Percentiles rank a stretch among this genome's conserved stretches.
Conservation (phyloP, 2,797 vertebrate genomes). For the Amblyopsis hoosieri region DNA sequence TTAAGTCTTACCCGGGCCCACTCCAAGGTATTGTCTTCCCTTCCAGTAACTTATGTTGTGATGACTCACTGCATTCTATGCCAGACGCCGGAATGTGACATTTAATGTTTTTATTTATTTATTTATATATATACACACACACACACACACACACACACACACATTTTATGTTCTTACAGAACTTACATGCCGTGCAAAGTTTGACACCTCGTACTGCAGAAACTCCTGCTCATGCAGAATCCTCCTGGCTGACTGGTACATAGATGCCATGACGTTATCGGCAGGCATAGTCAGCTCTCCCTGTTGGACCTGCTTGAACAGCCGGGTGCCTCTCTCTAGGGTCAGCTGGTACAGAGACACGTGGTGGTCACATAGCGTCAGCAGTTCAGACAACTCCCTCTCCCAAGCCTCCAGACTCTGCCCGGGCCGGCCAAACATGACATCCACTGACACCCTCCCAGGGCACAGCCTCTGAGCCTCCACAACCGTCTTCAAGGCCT, state of each 20-base stretch:
- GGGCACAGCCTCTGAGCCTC: constrained; percentile 82
- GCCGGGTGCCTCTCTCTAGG: constrained; percentile 86
- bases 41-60: constrained; percentile 93
- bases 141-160: no score
- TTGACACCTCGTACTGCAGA: constrained; percentile 94
- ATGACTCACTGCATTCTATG: constrained; percentile 84
- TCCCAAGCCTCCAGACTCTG: constrained; percentile 83
- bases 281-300: constrained; percentile 66
- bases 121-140: no score
- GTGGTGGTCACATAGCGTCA: constrained; percentile 80
- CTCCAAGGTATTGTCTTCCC: constrained; percentile 86
- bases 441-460: constrained; percentile 85
- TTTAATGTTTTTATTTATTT: no score
- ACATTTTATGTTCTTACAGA: neutral
- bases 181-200: constrained; percentile 89
- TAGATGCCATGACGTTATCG: constrained; percentile 80
- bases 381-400: constrained; percentile 70
- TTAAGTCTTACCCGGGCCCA: constrained; percentile 85
- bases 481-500: constrained; percentile 79
- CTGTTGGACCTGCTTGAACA: constrained; percentile 80
- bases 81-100: constrained; percentile 16
- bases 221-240: constrained; percentile 78
- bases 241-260: constrained; percentile 81
- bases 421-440: constrained; percentile 87
- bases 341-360: constrained; percentile 93